Conservation (phyloP, 2,797 vertebrate genomes). For the Sciurus vulgaris region DNA sequence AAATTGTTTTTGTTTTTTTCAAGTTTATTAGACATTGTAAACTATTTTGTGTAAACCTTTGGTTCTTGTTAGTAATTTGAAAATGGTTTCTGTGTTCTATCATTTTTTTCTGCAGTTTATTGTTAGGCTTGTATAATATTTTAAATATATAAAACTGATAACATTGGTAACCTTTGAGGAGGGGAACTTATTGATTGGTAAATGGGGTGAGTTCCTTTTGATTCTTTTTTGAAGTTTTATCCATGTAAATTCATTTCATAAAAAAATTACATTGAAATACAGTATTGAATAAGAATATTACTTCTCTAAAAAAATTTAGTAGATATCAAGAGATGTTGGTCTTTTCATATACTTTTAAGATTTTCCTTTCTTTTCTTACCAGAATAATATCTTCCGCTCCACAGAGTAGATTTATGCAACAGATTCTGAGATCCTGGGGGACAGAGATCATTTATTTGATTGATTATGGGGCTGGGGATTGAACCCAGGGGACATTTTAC, state of each 20-base stretch:
- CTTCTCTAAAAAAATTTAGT: slow-evolving; percentile 30
- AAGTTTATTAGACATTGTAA: not conserved
- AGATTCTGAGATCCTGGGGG: slow-evolving; percentile 13
- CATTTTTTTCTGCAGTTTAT: slow-evolving; percentile 24
- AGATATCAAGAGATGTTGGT: not conserved
- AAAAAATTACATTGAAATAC: slow-evolving; percentile 44
- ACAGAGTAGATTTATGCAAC: not conserved
- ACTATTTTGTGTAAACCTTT: slow-evolving; percentile 53
- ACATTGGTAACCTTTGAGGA: slow-evolving; percentile 23
- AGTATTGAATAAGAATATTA: slow-evolving; percentile 11
- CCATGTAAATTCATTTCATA: not conserved
- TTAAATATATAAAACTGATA: slow-evolving; percentile 40
- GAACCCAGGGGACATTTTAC: not conserved
- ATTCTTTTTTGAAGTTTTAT: slow-evolving; percentile 57
- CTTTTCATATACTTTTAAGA: slow-evolving; percentile 38
- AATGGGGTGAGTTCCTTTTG: not conserved
- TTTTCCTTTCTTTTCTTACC: slow-evolving; percentile 38
- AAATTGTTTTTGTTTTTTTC: slow-evolving; percentile 49
- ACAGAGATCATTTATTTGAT: not conserved
- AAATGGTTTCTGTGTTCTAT: slow-evolving; percentile 37
- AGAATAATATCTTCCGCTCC: slow-evolving; percentile 32
- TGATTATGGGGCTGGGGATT: not conserved
- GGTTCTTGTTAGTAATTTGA: slow-evolving; percentile 40
- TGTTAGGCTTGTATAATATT: slow-evolving; percentile 56
- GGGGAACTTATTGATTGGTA: not conserved